Evolutionary conservation across 2,797 vertebrate species (phyloP).

Genomic region (Ptychadena robeensis): DNA sequence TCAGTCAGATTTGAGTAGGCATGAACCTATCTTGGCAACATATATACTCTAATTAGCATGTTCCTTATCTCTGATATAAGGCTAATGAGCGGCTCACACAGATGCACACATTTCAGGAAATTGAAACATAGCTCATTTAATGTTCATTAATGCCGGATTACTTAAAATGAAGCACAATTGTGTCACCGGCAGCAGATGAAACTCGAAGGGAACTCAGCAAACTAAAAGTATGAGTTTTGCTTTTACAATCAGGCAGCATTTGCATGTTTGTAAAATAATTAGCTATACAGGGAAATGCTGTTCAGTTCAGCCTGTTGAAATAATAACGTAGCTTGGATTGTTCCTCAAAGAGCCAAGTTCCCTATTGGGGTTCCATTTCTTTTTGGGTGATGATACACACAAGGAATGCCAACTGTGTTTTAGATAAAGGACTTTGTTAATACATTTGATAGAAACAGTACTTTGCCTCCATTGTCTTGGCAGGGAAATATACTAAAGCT

Average conservation of each 20-base stretch:
- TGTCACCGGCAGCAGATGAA: not conserved
- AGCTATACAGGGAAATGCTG: not conserved
- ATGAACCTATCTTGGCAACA: slow-evolving; percentile 20
- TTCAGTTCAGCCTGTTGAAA: too few species aligned
- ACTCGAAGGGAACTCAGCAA: not conserved
- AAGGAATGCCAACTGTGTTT: too few species aligned
- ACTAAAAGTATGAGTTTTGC: not conserved
- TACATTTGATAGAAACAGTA: too few species aligned
- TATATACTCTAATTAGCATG: slow-evolving; percentile 34
- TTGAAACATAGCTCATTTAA: slow-evolving; percentile 44
- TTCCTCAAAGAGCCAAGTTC: too few species aligned
- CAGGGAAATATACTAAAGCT: too few species aligned
- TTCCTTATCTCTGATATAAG: slow-evolving; percentile 46
- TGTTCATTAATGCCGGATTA: slow-evolving; percentile 39
- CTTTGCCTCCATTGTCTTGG: too few species aligned
- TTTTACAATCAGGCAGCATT: not conserved
- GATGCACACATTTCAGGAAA: slow-evolving; percentile 40
- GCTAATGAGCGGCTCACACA: slow-evolving; percentile 38
- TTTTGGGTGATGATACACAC: too few species aligned
- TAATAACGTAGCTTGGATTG: too few species aligned
- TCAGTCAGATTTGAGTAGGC: slow-evolving; percentile 38
- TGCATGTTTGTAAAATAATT: not conserved
- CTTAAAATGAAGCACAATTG: slow-evolving; percentile 1
- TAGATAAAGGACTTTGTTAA: too few species aligned
- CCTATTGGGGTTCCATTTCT: too few species aligned